Conservation (phyloP, 2,113 vertebrate species). For the Caranx melampygus region DNA sequence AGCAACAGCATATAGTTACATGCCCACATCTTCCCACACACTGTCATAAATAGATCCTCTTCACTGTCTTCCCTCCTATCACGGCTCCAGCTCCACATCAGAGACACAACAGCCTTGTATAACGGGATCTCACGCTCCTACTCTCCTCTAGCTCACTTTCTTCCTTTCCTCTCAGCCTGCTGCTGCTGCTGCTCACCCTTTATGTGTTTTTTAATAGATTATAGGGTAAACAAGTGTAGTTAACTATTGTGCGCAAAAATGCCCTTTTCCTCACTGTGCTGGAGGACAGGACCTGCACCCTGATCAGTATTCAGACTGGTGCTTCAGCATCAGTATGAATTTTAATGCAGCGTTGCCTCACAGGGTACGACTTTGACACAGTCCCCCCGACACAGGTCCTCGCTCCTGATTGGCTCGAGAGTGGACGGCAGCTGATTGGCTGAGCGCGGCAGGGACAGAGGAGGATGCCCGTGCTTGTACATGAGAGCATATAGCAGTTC, state of each 20-base stretch:
- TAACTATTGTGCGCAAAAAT: background rate
- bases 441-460: constrained; percentile 19
- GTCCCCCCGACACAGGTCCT: constrained; percentile 49
- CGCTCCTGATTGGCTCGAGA: constrained; percentile 52
- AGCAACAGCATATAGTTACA: constrained; percentile 59
- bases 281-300: constrained; percentile 33
- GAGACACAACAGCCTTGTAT: constrained; percentile 73
- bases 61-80: constrained; percentile 56
- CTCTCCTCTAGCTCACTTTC: constrained; percentile 26
- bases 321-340: constrained; percentile 57
- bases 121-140: constrained; percentile 63
- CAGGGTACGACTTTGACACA: constrained; percentile 70
- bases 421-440: constrained; percentile 46
- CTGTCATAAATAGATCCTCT: constrained; percentile 71
- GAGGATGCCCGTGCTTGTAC: constrained; percentile 33
- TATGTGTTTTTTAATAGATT: constrained; percentile 32
- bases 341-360: constrained; percentile 69
- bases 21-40: constrained; percentile 74
- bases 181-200: background rate
- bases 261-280: constrained; percentile 21
- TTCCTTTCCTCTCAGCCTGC: constrained; percentile 22
- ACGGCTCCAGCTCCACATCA: constrained; percentile 67
- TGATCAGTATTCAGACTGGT: constrained; percentile 69
- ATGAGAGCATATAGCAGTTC: constrained; percentile 23
- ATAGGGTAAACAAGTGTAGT: background rate